Percentiles rank a stretch among this genome's conserved stretches.
Evolutionary conservation across 1,140 invertebrate species (phyloP).

Genomic region (Oryzaephilus surinamensis): DNA sequence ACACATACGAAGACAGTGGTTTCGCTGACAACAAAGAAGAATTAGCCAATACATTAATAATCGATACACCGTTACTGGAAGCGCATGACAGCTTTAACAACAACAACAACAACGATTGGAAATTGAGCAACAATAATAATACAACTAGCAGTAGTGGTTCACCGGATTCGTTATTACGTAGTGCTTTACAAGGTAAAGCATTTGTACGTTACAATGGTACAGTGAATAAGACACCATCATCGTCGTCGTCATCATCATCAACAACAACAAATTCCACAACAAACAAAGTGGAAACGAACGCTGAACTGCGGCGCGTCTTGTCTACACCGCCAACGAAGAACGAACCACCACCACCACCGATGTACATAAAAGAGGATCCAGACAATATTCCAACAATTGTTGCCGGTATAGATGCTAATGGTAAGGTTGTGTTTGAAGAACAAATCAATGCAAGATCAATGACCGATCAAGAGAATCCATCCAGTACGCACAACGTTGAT

Average conservation of each 20-base stretch:
- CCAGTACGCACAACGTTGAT: slow-evolving; percentile 54
- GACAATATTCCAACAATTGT: slow-evolving; percentile 37
- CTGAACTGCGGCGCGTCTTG: slow-evolving; percentile 38
- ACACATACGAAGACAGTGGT: slow-evolving; percentile 56
- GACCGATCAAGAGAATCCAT: no score
- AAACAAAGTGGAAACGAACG: slow-evolving; percentile 35
- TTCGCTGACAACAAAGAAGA: slow-evolving; percentile 59
- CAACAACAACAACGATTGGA: slow-evolving; percentile 75
- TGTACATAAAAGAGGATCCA: slow-evolving; percentile 34
- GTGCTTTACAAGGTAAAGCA: slow-evolving; percentile 64
- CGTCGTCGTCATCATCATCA: no score
- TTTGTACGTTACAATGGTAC: slow-evolving; percentile 45
- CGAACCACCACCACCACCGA: slow-evolving; percentile 32
- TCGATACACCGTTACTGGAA: slow-evolving; percentile 41
- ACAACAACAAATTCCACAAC: no score
- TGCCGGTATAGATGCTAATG: slow-evolving; percentile 37
- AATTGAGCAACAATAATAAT: slow-evolving; percentile 35
- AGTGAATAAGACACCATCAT: no score
- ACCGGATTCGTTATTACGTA: slow-evolving; percentile 63
- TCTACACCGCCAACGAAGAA: slow-evolving; percentile 41
- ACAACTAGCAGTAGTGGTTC: slow-evolving; percentile 35
- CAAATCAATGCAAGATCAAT: slow-evolving; percentile 36
- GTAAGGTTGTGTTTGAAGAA: slow-evolving; percentile 36
- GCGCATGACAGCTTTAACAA: slow-evolving; percentile 44
- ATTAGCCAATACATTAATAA: slow-evolving; percentile 36